A percentile compares a stretch with the other conserved stretches of the same genome.
Evolutionary conservation across 2,113 vertebrate species (phyloP).

Genomic region (Platysternon megacephalum): DNA sequence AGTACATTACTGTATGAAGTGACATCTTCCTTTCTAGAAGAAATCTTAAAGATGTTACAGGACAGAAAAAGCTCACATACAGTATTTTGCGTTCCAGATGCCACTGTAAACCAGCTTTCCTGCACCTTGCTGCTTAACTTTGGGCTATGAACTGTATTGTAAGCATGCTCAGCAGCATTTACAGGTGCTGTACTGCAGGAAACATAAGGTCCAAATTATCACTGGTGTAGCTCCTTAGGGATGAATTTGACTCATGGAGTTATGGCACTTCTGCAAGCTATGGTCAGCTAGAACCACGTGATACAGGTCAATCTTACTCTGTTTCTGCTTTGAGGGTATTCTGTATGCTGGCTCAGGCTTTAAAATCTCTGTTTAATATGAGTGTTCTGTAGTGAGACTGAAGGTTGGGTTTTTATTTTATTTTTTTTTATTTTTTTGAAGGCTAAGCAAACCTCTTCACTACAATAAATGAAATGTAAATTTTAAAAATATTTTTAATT

Average conservation of each 20-base stretch:
- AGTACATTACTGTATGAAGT: rapidly evolving
- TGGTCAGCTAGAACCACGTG: rapidly evolving
- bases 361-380: not conserved
- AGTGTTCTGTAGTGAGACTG: not conserved
- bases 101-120: not conserved
- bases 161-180: rapidly evolving
- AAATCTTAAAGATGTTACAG: not conserved
- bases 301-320: not conserved
- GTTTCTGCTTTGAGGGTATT: not conserved
- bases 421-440: not conserved
- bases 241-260: not conserved
- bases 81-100: not conserved
- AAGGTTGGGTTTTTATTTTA: not conserved
- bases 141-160: not conserved
- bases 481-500: not conserved
- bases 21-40: rapidly evolving
- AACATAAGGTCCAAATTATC: rapidly evolving
- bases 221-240: rapidly evolving
- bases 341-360: not conserved
- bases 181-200: not conserved
- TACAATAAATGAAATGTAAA: not conserved
- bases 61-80: rapidly evolving
- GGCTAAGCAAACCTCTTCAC: not conserved
- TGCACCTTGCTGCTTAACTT: not conserved
- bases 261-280: rapidly evolving